Conservation (phyloP, 1,140 invertebrate species). For the Samia ricini region DNA sequence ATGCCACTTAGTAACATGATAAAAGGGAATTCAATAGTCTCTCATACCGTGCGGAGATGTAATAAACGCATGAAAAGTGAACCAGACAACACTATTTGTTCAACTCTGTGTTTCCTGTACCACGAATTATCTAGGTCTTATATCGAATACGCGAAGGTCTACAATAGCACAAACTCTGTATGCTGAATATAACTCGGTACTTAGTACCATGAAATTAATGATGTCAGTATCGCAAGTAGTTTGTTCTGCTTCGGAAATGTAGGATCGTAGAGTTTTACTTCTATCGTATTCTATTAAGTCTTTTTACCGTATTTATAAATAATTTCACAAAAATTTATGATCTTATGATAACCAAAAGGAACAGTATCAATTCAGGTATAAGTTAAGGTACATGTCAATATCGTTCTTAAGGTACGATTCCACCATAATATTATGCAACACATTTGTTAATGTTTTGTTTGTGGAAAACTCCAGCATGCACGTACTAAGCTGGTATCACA, state of each 20-base stretch:
- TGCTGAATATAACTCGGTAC: constrained; percentile 26
- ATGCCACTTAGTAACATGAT: constrained; percentile 29
- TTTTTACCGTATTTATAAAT: constrained; percentile 4
- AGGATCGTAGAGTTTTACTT: constrained; percentile 7
- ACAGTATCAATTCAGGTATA: neutral
- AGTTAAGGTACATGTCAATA: neutral
- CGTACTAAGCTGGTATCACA: no score
- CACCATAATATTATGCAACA: no score
- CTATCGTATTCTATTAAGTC: constrained; percentile 14
- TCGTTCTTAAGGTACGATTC: neutral
- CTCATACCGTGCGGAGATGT: constrained; percentile 55
- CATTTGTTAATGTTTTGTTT: no score
- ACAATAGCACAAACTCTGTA: constrained; percentile 18
- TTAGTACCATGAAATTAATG: constrained; percentile 52
- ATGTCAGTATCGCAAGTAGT: constrained; percentile 46
- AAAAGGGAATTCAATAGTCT: constrained; percentile 51
- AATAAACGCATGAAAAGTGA: constrained; percentile 61
- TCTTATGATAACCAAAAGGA: neutral
- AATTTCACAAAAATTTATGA: constrained; percentile 8
- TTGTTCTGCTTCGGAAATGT: constrained; percentile 49
- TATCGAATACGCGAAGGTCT: constrained; percentile 23
- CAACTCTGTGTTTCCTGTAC: constrained; percentile 24
- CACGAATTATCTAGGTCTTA: constrained; percentile 17
- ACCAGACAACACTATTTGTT: constrained; percentile 46
- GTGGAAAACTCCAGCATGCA: no score